A percentile compares a stretch with the other conserved stretches of the same genome.
Evolutionary conservation across 2,888 invertebrate genomes (phyloP).

Genomic region (Sipha maydis): DNA sequence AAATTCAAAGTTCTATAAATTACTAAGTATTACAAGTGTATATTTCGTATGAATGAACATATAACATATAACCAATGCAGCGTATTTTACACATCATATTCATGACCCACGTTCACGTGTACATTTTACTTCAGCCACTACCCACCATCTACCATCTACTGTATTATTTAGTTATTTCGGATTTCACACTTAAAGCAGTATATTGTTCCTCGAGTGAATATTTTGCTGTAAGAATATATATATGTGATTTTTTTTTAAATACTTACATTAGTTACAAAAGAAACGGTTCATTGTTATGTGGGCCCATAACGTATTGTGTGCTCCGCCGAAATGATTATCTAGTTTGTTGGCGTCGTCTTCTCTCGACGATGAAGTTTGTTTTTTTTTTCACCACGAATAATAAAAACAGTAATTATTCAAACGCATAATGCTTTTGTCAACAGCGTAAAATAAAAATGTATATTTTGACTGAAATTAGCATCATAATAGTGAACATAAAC

Average conservation of each 20-base stretch:
- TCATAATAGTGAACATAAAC: neutral
- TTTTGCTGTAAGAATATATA: neutral
- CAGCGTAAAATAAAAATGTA: constrained; percentile 24
- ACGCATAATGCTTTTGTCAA: constrained; percentile 31
- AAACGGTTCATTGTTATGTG: constrained; percentile 9
- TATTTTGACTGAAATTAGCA: constrained; percentile 35
- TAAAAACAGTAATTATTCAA: constrained; percentile 41
- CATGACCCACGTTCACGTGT: too few relatives aligned
- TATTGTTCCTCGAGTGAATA: neutral
- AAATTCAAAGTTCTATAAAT: too few relatives aligned
- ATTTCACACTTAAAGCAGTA: neutral
- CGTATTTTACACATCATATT: too few relatives aligned
- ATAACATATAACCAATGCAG: too few relatives aligned
- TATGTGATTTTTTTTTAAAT: neutral
- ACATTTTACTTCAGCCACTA: too few relatives aligned
- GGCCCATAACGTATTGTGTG: neutral
- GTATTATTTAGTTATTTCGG: neutral
- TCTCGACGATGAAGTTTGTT: neutral
- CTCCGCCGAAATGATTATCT: constrained; percentile 8
- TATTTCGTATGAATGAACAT: too few relatives aligned
- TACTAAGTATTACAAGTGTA: too few relatives aligned
- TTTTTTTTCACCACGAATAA: constrained; percentile 23
- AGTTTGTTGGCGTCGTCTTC: constrained; percentile 2
- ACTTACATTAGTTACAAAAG: constrained; percentile 18
- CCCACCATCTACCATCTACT: too few relatives aligned